These are phyloP conservation scores for Phylloscopus whistleri DNA, from an alignment of 2,113 vertebrate genomes.

Conservation along the genomic window DNA sequence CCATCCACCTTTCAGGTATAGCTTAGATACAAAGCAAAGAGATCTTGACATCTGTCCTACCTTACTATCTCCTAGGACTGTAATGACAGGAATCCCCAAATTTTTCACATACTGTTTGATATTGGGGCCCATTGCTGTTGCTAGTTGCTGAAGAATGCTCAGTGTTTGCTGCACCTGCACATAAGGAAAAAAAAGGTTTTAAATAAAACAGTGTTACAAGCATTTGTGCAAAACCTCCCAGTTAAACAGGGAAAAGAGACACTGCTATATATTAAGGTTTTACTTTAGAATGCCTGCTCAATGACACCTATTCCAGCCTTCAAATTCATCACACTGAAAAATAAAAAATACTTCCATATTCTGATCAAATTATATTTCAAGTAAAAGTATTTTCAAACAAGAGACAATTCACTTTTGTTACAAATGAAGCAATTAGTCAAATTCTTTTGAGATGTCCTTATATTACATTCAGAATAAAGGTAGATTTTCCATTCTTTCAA, in stretches of 20 bases:
- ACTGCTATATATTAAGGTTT: not conserved
- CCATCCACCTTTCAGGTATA: not conserved
- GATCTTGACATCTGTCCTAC: constrained; percentile 61
- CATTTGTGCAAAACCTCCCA: not conserved
- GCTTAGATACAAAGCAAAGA: not conserved
- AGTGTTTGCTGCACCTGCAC: constrained; percentile 92
- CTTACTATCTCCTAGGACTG: constrained; percentile 96
- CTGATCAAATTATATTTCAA: not conserved
- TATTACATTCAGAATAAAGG: not conserved
- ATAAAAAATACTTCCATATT: not conserved
- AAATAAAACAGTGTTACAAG: not conserved
- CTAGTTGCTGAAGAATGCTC: constrained; percentile 89
- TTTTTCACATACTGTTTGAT: constrained; percentile 91
- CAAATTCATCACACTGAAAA: not conserved
- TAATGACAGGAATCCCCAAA: constrained; percentile 89
- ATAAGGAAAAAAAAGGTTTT: not conserved
- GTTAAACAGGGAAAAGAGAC: not conserved
- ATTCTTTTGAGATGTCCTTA: not conserved
- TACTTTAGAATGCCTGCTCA: not conserved
- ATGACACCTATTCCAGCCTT: not conserved
- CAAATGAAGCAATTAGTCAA: not conserved
- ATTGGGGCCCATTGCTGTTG: constrained; percentile 89
- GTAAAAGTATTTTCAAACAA: not conserved
- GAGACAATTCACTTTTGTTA: not conserved
- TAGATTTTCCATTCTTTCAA: not conserved